Evolutionary conservation across 2,888 invertebrate genomes (phyloP).

Genomic region (Mechanitis messenoides): DNA sequence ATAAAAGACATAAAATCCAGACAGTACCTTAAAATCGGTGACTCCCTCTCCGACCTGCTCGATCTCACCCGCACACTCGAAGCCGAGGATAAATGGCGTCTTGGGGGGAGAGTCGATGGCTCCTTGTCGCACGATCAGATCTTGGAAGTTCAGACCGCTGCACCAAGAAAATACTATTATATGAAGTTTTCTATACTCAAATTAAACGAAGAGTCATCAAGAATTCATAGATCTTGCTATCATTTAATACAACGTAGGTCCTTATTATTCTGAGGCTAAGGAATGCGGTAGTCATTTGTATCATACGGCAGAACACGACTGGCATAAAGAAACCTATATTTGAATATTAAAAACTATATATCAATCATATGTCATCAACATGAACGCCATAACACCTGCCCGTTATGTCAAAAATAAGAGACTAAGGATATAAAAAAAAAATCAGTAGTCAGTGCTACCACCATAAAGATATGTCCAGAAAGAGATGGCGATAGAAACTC

Average conservation of each 20-base stretch:
- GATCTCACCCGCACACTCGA: constrained; percentile 90
- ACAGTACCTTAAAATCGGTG: constrained; percentile 82
- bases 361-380: constrained; percentile 49
- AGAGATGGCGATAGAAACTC: too few relatives aligned
- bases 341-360: constrained; percentile 51
- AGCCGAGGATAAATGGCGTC: constrained; percentile 91
- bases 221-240: constrained; percentile 25
- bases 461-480: too few relatives aligned
- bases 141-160: constrained; percentile 93
- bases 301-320: constrained; percentile 52
- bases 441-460: too few relatives aligned
- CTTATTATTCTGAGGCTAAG: constrained; percentile 50
- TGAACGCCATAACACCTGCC: constrained; percentile 31
- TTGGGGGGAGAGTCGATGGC: constrained; percentile 92
- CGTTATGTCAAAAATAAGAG: constrained; percentile 3
- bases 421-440: too few relatives aligned
- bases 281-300: constrained; percentile 70
- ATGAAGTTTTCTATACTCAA: neutral
- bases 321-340: constrained; percentile 60
- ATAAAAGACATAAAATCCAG: neutral
- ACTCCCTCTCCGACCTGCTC: constrained; percentile 87
- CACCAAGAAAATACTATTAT: neutral
- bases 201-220: constrained; percentile 9
- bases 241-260: constrained; percentile 40
- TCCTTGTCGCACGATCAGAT: constrained; percentile 91